phyloP scores from a whole-genome alignment of 2,113 vertebrate genomes.

The Mormyrus iriodes region DNA sequence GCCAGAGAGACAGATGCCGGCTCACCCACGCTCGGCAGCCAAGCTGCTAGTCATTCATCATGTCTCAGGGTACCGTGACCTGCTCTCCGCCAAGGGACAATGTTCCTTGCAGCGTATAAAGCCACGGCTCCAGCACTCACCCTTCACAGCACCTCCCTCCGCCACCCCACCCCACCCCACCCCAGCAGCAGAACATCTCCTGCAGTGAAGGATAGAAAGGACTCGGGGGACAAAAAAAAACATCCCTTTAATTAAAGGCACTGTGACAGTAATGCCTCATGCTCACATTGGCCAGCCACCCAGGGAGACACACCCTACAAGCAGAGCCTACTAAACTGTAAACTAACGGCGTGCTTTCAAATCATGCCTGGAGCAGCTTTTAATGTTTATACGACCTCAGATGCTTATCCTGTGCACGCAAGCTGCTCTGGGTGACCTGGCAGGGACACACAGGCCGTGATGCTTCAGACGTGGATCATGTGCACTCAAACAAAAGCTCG shows the following conservation, averaged over 20 bases:
- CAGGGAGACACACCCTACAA: not conserved
- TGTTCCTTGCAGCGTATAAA: not conserved
- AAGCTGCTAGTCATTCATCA: not conserved
- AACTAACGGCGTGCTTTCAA: not conserved
- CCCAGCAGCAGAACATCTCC: not conserved
- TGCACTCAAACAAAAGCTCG: not conserved
- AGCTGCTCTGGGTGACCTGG: not conserved
- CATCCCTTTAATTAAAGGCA: not conserved
- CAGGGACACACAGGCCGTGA: not conserved
- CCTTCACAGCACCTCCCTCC: not conserved
- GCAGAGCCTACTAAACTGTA: not conserved
- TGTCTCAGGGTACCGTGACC: not conserved
- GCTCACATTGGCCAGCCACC: not conserved
- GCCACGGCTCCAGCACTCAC: not conserved
- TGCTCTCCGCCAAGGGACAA: not conserved
- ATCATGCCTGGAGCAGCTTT: not conserved
- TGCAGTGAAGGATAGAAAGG: not conserved
- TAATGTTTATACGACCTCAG: not conserved
- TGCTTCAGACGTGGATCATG: not conserved
- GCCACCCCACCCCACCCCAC: not conserved
- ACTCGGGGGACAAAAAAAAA: not conserved
- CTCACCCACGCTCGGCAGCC: not conserved
- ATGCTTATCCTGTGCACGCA: not conserved
- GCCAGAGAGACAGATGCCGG: not conserved
- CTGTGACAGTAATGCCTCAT: not conserved